Evolutionary conservation across 2,113 vertebrate genomes (phyloP), one percentile per base, ranked within the genome.

Genomic region (Acanthochromis polyacanthus): DNA sequence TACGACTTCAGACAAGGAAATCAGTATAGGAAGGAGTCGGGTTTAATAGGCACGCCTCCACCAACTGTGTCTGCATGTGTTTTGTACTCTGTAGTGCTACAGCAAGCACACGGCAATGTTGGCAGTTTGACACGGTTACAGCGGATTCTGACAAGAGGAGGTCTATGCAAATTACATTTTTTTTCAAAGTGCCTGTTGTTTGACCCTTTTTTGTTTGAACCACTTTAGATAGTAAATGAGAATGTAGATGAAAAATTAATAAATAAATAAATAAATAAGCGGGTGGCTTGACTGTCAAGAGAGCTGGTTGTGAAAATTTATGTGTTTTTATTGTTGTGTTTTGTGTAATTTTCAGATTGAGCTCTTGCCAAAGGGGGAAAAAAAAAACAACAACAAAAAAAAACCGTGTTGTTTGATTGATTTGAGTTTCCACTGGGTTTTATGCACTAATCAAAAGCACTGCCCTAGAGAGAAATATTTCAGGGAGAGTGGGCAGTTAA

Each of bases 21-120:
- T 80, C 52, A 0, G 82, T 57, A 56, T 28, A 71, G 68, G 58
- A 82, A 82, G 62, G 57, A 88, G 60, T 56, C 3, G 2, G 56
- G 46, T 83, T 85, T 85, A 90, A 87, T 81, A 70, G 80, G 45
- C 83, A 86, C 50, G 68, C 70, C 74, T 82, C 30, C 69, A 67
- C 81, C 85, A 74, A 90, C 87, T 89, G 88, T 71, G 79, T 58
- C 23, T 28, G 53, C 78, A 75, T 90, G 80, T 81, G 79, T 88
- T 83, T 86, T 62, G 45, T 25, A 77, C 75, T 80, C 70, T 48
- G 73, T 22, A 58, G 69, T 65, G 53, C 65, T 4, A 22, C 84
- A 79, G 89, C 1, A 58, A 77, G 80, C 67, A 28, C n/a, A 38
- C 4, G 4, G 43, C 55, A 45, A 72, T 57, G 32, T 67, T 82